Base-by-base conservation (phyloP, 2,888 invertebrate species). In the Erebia epiphron region DNA sequence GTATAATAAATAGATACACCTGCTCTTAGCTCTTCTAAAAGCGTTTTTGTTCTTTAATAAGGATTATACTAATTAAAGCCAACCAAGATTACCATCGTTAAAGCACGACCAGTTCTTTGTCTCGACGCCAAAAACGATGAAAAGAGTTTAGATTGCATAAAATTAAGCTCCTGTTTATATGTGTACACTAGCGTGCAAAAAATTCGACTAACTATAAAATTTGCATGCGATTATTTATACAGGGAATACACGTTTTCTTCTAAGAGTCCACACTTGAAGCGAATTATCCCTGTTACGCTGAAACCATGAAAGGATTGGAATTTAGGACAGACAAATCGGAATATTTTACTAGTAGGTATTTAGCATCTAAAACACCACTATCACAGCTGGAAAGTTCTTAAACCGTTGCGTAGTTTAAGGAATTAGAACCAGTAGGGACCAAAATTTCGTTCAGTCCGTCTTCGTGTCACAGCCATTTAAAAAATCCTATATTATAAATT, bases 141-240 rank as follows among this genome's bases (percentile, higher is more conserved):
- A 66, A 65, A 56, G 18, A 14, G 43, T 5, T 21, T 57, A 49
- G 66, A 66, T 58, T 66, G 57, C 26, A 66, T 66, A 57, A 66
- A 66, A 57, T 66, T 66, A 66, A 56, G 46, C 57, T 66, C 8
- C 56, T 57, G 66, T 57, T 66, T 58, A 66, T 66, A 66, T 57
- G 43, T 57, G 64, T 65, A 65, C 52, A 64, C 26, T 66, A 9
- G 56, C 16, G 65, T 13, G 41, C 14, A 66, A 66, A 66, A 66
- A 66, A 57, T 9, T 4, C 49, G 43, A 57, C 57, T 57, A 66
- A 57, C 57, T 57, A 49, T 66, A 66, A 57, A 66, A 66, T 66
- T 66, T 66, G 66, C 66, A 66, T 66, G 66, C 46, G 56, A 66
- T 66, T 66, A 66, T 66, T 57, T 66, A 49, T 10, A 16, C 46